Percentiles rank a stretch among this genome's conserved stretches.
phyloP scores from a whole-genome alignment of 1,140 invertebrate species.

The Drosophila pseudoananassae region DNA sequence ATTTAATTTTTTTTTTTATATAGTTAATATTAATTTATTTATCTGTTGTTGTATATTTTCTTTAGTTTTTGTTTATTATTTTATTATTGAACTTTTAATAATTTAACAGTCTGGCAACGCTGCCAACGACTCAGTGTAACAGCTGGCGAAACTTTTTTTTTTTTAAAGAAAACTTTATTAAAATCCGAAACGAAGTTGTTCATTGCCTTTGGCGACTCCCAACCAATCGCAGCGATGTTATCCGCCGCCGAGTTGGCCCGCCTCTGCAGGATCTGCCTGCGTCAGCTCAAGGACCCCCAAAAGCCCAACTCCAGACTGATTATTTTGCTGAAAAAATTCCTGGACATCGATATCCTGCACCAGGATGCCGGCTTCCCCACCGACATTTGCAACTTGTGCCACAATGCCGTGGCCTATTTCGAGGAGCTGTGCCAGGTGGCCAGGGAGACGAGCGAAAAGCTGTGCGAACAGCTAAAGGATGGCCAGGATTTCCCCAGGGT shows the following conservation, averaged over 20 bases:
- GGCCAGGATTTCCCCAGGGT: conserved; percentile 1
- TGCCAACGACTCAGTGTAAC: not conserved
- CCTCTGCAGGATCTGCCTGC: conserved; percentile 73
- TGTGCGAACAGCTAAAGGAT: conserved; percentile 15
- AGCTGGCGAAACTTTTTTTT: not conserved
- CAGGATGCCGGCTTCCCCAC: conserved; percentile 58
- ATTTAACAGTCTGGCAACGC: not conserved
- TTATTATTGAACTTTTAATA: no score
- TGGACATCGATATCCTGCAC: conserved; percentile 62
- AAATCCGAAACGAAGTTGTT: not conserved
- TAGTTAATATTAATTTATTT: not conserved
- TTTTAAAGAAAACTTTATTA: not conserved
- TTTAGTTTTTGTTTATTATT: not conserved
- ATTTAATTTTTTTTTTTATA: not conserved
- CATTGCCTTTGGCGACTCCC: conserved; percentile 11
- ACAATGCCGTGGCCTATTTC: conserved; percentile 65
- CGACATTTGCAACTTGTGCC: conserved; percentile 65
- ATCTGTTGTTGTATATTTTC: not conserved
- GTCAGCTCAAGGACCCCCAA: conserved; percentile 54
- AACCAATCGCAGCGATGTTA: conserved; percentile 55
- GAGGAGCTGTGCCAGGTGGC: conserved; percentile 65
- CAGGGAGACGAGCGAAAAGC: conserved; percentile 44
- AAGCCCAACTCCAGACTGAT: conserved; percentile 30
- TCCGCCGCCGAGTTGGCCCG: conserved; percentile 59
- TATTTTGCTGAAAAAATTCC: conserved; percentile 52